Evolutionary conservation across 2,888 invertebrate genomes (phyloP).

Genomic region (Amiota mariae): DNA sequence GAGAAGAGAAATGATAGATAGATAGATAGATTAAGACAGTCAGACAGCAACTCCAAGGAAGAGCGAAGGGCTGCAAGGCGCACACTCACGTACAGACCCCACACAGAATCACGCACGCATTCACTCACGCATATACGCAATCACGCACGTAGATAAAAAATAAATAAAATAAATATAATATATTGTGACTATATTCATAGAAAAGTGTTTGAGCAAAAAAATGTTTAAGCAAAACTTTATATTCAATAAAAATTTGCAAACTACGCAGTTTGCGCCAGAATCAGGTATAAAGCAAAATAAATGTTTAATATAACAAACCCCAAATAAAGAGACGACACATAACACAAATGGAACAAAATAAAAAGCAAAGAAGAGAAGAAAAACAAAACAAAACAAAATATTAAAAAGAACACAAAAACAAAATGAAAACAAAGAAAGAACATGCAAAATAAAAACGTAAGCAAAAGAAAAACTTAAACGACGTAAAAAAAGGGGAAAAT

Average conservation of each 20-base stretch:
- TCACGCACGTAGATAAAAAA: constrained; percentile 3
- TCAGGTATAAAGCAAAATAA: constrained; percentile 25
- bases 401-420: constrained; percentile 18
- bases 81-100: not conserved
- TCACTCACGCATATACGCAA: not conserved
- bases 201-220: constrained; percentile 42
- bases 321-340: constrained; percentile 43
- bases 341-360: constrained; percentile 39
- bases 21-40: no score
- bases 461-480: constrained; percentile 23
- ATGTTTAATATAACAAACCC: constrained; percentile 51
- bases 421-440: constrained; percentile 30
- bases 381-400: constrained; percentile 25
- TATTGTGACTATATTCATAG: not conserved
- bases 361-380: constrained; percentile 39
- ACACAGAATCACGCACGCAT: not conserved
- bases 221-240: not conserved
- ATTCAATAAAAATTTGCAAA: constrained; percentile 41
- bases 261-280: constrained; percentile 40
- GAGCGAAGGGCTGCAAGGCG: not conserved
- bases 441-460: constrained; percentile 34
- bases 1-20: no score
- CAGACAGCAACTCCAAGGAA: not conserved
- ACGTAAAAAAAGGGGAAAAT: constrained; percentile 32
- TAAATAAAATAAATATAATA: not conserved